Evolutionary conservation across 2,113 vertebrate genomes (phyloP).

Genomic region (Cacatua alba): DNA sequence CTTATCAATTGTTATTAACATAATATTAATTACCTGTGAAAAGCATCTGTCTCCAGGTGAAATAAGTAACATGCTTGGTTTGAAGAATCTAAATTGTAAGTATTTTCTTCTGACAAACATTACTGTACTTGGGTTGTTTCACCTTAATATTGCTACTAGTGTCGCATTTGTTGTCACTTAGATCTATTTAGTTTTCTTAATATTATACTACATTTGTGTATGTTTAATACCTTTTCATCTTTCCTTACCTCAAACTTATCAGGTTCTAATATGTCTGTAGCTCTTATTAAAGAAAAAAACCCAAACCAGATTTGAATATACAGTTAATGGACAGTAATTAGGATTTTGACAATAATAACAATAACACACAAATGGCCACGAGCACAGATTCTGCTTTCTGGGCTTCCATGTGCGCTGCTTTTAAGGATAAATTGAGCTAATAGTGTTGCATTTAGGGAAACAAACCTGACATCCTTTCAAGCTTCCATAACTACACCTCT

Average conservation of each 20-base stretch:
- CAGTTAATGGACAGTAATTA: not conserved
- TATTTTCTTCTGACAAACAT: not conserved
- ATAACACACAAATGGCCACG: not conserved
- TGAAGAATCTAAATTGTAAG: not conserved
- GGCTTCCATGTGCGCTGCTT: not conserved
- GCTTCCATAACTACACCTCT: not conserved
- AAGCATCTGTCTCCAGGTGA: not conserved
- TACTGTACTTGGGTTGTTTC: not conserved
- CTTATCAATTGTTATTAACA: not conserved
- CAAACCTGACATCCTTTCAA: not conserved
- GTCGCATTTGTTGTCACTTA: not conserved
- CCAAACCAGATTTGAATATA: not conserved
- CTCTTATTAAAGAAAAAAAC: not conserved
- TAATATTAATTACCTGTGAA: not conserved
- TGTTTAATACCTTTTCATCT: not conserved
- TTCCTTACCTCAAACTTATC: not conserved
- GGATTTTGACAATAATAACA: not conserved
- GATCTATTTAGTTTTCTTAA: not conserved
- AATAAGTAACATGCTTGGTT: not conserved
- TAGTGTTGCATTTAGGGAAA: not conserved
- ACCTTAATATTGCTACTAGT: not conserved
- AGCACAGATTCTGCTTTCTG: not conserved
- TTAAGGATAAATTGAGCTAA: not conserved
- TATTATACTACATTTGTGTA: not conserved
- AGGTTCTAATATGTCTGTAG: not conserved